These are phyloP conservation scores for Planiliza haematocheilus DNA, from an alignment of 2,113 vertebrate species.

Conservation along the genomic window DNA sequence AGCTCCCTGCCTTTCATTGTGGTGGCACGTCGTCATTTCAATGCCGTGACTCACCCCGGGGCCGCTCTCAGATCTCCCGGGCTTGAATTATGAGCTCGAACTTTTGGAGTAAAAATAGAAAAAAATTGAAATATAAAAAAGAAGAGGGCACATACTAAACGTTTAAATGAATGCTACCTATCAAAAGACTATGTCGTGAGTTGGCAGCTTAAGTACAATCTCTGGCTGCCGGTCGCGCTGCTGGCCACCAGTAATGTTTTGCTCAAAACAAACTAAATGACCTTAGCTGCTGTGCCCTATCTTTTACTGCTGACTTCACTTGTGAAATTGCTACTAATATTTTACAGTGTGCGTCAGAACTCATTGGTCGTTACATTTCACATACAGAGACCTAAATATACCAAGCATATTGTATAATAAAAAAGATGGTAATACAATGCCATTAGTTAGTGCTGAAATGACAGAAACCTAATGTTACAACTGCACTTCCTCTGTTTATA, in stretches of 20 bases:
- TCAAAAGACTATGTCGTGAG: constrained; percentile 48
- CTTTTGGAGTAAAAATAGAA: constrained; percentile 43
- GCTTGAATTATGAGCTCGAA: constrained; percentile 55
- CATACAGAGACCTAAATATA: neutral
- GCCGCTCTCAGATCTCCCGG: constrained; percentile 30
- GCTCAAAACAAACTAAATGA: constrained; percentile 45
- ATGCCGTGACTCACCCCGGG: constrained; percentile 71
- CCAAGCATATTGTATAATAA: constrained; percentile 26
- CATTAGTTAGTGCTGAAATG: neutral
- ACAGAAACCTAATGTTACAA: neutral
- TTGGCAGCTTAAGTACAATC: constrained; percentile 25
- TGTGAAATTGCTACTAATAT: constrained; percentile 24
- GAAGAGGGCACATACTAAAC: neutral
- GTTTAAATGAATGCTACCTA: constrained; percentile 37
- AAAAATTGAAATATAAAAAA: neutral
- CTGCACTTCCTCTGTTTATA: neutral
- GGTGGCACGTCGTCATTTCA: constrained; percentile 63
- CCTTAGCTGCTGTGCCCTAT: constrained; percentile 27
- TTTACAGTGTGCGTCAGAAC: constrained; percentile 1
- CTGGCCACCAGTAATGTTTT: constrained; percentile 48
- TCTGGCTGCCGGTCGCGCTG: constrained; percentile 3
- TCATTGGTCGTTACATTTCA: constrained; percentile 13
- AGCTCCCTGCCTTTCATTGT: constrained; percentile 68
- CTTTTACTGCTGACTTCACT: constrained; percentile 46
- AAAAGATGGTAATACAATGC: neutral